phyloP scores from a whole-genome alignment of 2,888 invertebrate species.

The Lagria hirta region DNA sequence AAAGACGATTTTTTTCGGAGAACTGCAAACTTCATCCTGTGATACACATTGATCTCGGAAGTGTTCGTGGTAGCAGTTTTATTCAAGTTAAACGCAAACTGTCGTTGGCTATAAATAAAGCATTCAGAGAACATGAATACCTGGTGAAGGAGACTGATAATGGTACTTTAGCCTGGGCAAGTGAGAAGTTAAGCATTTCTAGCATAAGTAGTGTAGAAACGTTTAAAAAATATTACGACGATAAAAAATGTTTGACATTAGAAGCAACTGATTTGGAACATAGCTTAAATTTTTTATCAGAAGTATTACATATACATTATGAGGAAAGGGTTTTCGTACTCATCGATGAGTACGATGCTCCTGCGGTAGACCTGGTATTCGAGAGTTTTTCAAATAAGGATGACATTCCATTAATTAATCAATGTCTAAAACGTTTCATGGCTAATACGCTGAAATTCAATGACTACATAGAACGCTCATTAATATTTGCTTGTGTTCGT shows the following conservation, averaged over 20 bases:
- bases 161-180: slow-evolving; percentile 23
- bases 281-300: slow-evolving; percentile 19
- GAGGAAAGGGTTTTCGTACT: slow-evolving; percentile 23
- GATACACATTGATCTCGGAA: slow-evolving; percentile 26
- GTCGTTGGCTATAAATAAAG: slow-evolving; percentile 20
- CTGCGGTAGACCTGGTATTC: slow-evolving; percentile 24
- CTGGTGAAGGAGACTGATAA: slow-evolving; percentile 27
- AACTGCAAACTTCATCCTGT: slow-evolving; percentile 28
- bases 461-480: slow-evolving; percentile 21
- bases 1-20: slow-evolving; percentile 26
- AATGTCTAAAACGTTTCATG: slow-evolving; percentile 26
- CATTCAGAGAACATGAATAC: slow-evolving; percentile 25
- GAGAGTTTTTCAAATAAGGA: slow-evolving; percentile 19
- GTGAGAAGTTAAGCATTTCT: slow-evolving; percentile 23
- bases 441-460: slow-evolving; percentile 27
- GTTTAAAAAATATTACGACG: slow-evolving; percentile 19
- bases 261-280: slow-evolving; percentile 17
- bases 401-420: slow-evolving; percentile 23
- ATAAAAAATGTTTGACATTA: slow-evolving; percentile 20
- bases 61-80: slow-evolving; percentile 25
- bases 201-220: slow-evolving; percentile 9
- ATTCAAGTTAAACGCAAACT: slow-evolving; percentile 18
- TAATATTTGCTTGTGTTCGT: slow-evolving; percentile 19
- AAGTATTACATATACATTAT: slow-evolving; percentile 28
- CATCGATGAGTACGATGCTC: slow-evolving; percentile 27